phyloP scores from a whole-genome alignment of 2,888 invertebrate species.

The Drosophila neonasuta region DNA sequence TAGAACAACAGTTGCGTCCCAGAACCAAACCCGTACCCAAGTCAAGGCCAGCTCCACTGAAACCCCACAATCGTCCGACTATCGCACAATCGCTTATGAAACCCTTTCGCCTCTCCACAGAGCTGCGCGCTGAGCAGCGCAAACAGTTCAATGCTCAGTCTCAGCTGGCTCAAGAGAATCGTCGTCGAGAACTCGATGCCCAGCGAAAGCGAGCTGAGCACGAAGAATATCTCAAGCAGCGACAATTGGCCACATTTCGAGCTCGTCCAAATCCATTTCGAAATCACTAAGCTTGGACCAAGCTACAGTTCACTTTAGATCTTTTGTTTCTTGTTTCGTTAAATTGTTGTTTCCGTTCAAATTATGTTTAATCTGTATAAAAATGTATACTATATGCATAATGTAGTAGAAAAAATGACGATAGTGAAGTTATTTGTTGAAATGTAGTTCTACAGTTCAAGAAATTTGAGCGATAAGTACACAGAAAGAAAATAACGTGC shows the following conservation, averaged over 20 bases:
- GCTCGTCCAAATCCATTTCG: constrained; percentile 59
- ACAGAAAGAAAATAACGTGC: too few relatives aligned
- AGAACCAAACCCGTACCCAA: constrained; percentile 26
- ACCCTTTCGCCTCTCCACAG: constrained; percentile 56
- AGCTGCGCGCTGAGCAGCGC: constrained; percentile 58
- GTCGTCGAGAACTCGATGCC: constrained; percentile 40
- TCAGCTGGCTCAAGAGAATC: constrained; percentile 36
- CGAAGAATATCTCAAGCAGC: constrained; percentile 38
- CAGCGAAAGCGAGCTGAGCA: constrained; percentile 34
- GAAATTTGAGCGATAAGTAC: too few relatives aligned
- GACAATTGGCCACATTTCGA: constrained; percentile 55
- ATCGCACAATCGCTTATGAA: not conserved
- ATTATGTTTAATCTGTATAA: too few relatives aligned
- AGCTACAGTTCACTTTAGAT: not conserved
- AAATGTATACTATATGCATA: too few relatives aligned
- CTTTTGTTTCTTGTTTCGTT: not conserved
- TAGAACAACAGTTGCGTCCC: constrained; percentile 3
- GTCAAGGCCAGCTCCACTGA: constrained; percentile 28
- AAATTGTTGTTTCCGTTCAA: constrained; percentile 4
- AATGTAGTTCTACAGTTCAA: too few relatives aligned
- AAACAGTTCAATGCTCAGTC: constrained; percentile 51
- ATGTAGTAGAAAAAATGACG: too few relatives aligned
- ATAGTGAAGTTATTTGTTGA: too few relatives aligned
- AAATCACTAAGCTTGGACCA: not conserved
- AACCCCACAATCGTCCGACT: constrained; percentile 26